phyloP scores from a whole-genome alignment of 1,140 invertebrate genomes.

The Polypedilum vanderplanki region DNA sequence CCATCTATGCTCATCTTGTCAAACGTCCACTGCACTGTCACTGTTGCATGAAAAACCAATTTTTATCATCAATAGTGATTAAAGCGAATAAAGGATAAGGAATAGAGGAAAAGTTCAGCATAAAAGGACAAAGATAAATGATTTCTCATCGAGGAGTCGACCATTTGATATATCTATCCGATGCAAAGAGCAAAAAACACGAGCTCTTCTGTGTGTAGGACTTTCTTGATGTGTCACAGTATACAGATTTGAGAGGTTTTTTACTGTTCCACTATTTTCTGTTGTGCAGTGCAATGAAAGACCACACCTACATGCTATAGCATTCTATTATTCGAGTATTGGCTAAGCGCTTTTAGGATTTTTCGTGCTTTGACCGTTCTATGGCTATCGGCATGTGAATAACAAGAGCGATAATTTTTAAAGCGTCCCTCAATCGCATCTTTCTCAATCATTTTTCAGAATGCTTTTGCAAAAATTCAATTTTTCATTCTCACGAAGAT shows the following conservation, averaged over 20 bases:
- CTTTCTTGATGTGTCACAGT: background rate
- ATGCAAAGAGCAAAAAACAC: no score
- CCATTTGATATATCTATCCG: background rate
- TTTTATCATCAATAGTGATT: background rate
- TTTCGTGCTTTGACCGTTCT: background rate
- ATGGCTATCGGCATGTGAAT: background rate
- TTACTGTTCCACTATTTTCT: background rate
- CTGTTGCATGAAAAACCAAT: background rate
- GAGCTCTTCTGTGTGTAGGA: background rate
- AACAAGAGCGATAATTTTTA: background rate
- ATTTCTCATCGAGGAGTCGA: background rate
- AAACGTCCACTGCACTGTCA: background rate
- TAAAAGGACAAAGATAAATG: slow-evolving; percentile 19
- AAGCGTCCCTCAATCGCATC: no score
- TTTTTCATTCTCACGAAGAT: no score
- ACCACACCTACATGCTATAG: background rate
- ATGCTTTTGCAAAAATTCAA: no score
- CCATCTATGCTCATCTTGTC: background rate
- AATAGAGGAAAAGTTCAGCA: background rate
- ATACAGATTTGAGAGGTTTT: background rate
- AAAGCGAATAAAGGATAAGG: background rate
- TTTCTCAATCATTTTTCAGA: no score
- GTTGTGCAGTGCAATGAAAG: background rate
- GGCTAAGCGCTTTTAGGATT: slow-evolving; percentile 9
- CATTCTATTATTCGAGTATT: background rate